Evolutionary conservation across 2,888 invertebrate genomes (phyloP).

Genomic region (Scaptomyza reducta): DNA sequence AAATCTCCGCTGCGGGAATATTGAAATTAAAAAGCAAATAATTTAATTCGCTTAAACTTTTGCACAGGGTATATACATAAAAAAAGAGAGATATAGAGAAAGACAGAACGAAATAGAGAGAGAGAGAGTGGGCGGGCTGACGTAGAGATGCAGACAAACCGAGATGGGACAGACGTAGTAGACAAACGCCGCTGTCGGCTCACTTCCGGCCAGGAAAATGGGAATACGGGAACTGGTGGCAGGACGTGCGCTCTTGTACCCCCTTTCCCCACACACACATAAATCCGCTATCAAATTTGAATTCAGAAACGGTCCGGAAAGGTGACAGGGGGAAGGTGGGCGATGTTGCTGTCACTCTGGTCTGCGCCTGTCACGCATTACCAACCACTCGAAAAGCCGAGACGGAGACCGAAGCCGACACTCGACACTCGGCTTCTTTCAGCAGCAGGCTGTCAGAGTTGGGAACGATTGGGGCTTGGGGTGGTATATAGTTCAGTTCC

Average conservation of each 20-base stretch:
- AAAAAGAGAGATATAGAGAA: background rate
- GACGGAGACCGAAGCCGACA: conserved; percentile 52
- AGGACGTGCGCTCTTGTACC: conserved; percentile 52
- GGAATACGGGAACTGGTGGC: conserved; percentile 32
- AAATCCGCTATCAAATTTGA: conserved; percentile 73
- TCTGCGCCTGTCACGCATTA: conserved; percentile 73
- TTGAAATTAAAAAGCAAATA: conserved; percentile 81
- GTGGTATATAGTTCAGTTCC: conserved; percentile 27
- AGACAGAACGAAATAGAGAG: conserved; percentile 10
- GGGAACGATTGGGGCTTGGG: conserved; percentile 19
- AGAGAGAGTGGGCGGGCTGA: background rate
- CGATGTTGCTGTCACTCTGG: conserved; percentile 11
- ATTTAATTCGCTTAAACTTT: conserved; percentile 80
- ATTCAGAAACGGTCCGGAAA: conserved; percentile 46
- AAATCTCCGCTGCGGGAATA: conserved; percentile 78
- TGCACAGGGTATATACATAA: conserved; percentile 17
- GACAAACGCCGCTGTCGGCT: conserved; percentile 70
- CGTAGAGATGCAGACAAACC: conserved; percentile 13
- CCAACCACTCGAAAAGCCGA: conserved; percentile 60
- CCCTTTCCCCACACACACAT: conserved; percentile 13
- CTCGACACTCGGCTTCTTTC: conserved; percentile 70
- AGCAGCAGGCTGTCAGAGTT: conserved; percentile 67
- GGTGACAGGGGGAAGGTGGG: background rate
- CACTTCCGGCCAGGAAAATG: conserved; percentile 57
- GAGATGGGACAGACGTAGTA: conserved; percentile 55